Evolutionary conservation across 2,113 vertebrate species (phyloP).

Genomic region (Esox niger): DNA sequence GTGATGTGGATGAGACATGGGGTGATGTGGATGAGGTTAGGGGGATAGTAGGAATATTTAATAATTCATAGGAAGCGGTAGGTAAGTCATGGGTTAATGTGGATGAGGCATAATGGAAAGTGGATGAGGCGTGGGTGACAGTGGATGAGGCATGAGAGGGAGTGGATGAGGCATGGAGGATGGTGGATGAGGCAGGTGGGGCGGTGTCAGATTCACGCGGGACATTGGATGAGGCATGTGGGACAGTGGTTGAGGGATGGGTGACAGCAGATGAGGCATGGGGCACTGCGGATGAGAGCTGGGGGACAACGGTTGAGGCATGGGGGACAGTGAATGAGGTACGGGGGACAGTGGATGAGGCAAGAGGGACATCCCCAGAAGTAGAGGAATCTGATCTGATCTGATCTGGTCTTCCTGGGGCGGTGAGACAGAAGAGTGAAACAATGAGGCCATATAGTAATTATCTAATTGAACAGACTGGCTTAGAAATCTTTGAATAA

Average conservation of each 20-base stretch:
- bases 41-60: no score
- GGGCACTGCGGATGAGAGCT: slow-evolving; percentile 27
- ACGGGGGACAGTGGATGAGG: not conserved
- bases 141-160: slow-evolving; percentile 5
- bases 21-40: no score
- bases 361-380: slow-evolving; percentile 26
- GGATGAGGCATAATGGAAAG: not conserved
- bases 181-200: no score
- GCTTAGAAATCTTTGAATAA: slow-evolving; percentile 19
- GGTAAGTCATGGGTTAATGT: no score
- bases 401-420: slow-evolving; percentile 53
- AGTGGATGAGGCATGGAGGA: slow-evolving; percentile 23
- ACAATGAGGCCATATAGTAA: slow-evolving; percentile 41
- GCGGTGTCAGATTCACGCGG: no score
- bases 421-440: slow-evolving; percentile 53
- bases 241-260: no score
- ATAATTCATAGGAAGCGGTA: no score
- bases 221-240: no score
- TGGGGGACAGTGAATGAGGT: not conserved
- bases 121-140: not conserved
- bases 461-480: slow-evolving; percentile 1
- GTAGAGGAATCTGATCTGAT: slow-evolving; percentile 47
- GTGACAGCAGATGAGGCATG: slow-evolving; percentile 26
- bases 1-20: no score
- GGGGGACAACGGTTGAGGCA: not conserved